Evolutionary conservation across 2,888 invertebrate genomes (phyloP), one percentile per base, ranked within the genome.

Genomic region (Tetragnatha montana): DNA sequence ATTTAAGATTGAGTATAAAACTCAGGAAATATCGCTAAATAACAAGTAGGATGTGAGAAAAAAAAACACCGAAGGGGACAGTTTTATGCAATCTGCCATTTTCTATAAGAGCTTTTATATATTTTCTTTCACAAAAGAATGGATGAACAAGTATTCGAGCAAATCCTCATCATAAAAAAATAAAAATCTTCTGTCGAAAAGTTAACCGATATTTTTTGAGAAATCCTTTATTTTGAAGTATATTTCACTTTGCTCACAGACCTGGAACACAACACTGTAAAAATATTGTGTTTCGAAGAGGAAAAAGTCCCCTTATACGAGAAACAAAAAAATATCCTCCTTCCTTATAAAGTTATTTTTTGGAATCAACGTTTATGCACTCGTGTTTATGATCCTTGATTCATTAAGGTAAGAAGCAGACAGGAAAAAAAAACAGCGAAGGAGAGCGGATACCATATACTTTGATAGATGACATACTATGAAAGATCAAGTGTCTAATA

Each of bases 401-500:
- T 60, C 60, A 60, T 60, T 60, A 60, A 60, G 35, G 35, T 35
- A 35, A 35, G 35, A 35, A 7, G 60, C 17, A 60, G 60, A 60
- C 12, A 8, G 60, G 17, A 1, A 4, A 60, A 60, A 60, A 60
- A 60, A 60, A 4, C 60, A 60, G 10, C 6, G 60, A 60, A 60
- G n/a, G n/a, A n/a, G n/a, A n/a, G 60, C 60, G 17, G 60, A 60
- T 60, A 17, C 17, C 60, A 60, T 60, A 60, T 10, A 60, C 60
- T 60, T 60, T 60, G 60, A 60, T 60, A 60, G 60, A 60, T 60
- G 60, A 60, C 60, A 60, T 10, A 60, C 60, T 60, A 60, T 60
- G 60, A 60, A 49, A 81, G 47, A 81, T 71, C 49, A 71, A 71
- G 21, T 81, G 19, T 81, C 47, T 81, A 81, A 81, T 81, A 70